phyloP scores from a whole-genome alignment of 2,797 vertebrate genomes.

The Leontopithecus rosalia region DNA sequence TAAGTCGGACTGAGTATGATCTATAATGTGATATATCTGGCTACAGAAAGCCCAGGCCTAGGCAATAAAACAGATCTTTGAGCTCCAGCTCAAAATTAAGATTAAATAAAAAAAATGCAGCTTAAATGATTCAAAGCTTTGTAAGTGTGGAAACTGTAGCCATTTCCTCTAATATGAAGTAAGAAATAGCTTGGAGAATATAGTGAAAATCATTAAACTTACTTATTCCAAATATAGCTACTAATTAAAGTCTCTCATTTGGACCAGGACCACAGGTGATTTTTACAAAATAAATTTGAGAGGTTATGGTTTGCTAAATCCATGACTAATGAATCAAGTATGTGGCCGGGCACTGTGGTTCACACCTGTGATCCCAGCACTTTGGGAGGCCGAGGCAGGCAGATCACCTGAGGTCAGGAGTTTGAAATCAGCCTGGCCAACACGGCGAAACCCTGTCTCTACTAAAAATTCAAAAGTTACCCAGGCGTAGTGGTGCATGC shows the following conservation, averaged over 20 bases:
- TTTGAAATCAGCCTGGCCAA: background rate
- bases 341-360: background rate
- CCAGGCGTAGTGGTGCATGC: rapidly evolving
- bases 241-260: slow-evolving; percentile 15
- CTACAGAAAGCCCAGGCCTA: slow-evolving; percentile 62
- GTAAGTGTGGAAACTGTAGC: background rate
- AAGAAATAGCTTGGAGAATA: slow-evolving; percentile 25
- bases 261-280: background rate
- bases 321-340: background rate
- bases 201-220: slow-evolving; percentile 22
- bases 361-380: background rate
- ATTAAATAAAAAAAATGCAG: background rate
- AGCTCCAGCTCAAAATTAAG: slow-evolving; percentile 58
- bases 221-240: slow-evolving; percentile 14
- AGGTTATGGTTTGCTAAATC: background rate
- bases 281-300: slow-evolving; percentile 44
- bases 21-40: slow-evolving; percentile 63
- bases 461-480: background rate
- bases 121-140: slow-evolving; percentile 55
- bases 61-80: slow-evolving; percentile 70
- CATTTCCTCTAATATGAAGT: slow-evolving; percentile 44
- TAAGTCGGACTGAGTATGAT: slow-evolving; percentile 74
- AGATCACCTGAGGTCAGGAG: background rate
- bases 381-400: background rate
- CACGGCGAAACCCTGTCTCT: background rate